Evolutionary conservation across 2,888 invertebrate species (phyloP), one percentile per base, ranked within the genome.

Genomic region (Ophraella communa): DNA sequence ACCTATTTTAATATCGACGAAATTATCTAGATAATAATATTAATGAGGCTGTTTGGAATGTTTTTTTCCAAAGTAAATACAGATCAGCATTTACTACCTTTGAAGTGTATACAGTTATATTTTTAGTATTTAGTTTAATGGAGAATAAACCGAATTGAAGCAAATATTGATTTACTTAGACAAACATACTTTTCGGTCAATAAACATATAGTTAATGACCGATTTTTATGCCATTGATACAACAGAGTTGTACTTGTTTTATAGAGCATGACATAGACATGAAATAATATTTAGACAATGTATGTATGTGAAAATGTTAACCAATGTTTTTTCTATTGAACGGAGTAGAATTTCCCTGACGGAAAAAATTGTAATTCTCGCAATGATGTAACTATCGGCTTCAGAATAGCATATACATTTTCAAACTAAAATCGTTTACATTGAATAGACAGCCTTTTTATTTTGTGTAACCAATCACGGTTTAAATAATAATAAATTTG

Each of bases 21-120:
- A 61, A 53, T 30, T 30, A 18, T 45, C 33, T 49, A 44, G 49
- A 56, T 58, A 68, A 66, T 66, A 68, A 68, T 66, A 4, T n/a
- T 10, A 68, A 68, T 64, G 35, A 39, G 53, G 57, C 60, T 64
- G 62, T 64, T 66, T 64, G 64, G 62, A 56, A 60, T 60, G 39
- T 39, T 39, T 14, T 53, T 61, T 53, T 61, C 49, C 24, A 66
- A 61, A 57, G 61, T 65, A 69, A 69, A 69, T 64, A 66, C 18
- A 60, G 55, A 23, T 53, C 58, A 57, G 45, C 59, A 65, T 65
- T 69, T 65, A 65, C 65, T 66, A 63, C 62, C 69, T 69, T 69
- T 69, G 69, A 69, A 69, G 69, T 69, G 63, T 63, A 54, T 58
- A 65, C 66, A 68, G 54, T 60, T 54, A 61, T 69, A 64, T 68